Conservation (phyloP, 2,797 vertebrate species). For the Anolis apletophallus region DNA sequence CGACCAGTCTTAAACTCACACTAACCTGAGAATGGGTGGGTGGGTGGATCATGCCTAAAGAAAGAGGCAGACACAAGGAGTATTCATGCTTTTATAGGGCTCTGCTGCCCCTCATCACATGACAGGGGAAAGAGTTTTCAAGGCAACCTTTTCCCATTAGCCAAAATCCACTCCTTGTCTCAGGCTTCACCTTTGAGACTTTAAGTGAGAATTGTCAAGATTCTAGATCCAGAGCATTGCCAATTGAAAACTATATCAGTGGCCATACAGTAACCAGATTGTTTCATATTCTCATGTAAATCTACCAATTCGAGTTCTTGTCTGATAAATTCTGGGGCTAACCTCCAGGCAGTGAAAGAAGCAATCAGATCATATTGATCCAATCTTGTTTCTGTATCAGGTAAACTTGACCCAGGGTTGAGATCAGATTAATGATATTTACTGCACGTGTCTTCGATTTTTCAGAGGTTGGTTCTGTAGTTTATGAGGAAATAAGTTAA, state of each 20-base stretch:
- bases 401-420: neutral
- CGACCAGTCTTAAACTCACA: too few relatives aligned
- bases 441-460: constrained; percentile 4
- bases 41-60: too few relatives aligned
- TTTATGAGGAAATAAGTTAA: constrained; percentile 2
- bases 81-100: too few relatives aligned
- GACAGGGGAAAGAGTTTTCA: too few relatives aligned
- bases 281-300: neutral
- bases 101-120: too few relatives aligned
- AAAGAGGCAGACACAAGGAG: too few relatives aligned
- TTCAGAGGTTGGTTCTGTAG: neutral
- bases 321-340: neutral
- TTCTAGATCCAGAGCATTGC: neutral
- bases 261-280: neutral
- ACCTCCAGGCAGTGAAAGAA: neutral
- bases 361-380: constrained; percentile 6
- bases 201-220: too few relatives aligned
- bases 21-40: too few relatives aligned
- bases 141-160: too few relatives aligned
- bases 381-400: constrained; percentile 6
- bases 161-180: too few relatives aligned
- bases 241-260: constrained; percentile 1
- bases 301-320: neutral
- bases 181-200: too few relatives aligned
- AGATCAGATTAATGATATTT: constrained; percentile 17